Evolutionary conservation across 2,113 vertebrate genomes (phyloP).

Genomic region (Rhabdomys dilectus): DNA sequence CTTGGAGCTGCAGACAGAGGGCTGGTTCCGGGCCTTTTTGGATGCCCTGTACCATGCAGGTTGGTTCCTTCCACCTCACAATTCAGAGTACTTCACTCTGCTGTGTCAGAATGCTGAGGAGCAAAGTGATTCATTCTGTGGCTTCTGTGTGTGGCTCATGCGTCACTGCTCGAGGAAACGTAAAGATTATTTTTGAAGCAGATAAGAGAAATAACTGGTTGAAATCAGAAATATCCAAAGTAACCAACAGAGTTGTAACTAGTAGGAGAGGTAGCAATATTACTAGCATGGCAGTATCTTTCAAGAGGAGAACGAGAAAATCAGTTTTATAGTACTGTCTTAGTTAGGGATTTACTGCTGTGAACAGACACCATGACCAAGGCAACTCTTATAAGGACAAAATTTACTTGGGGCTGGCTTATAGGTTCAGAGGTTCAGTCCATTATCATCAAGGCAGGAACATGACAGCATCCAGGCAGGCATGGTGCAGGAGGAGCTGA

Average conservation of each 20-base stretch:
- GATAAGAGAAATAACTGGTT: background rate
- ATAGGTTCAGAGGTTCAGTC: no score
- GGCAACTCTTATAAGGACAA: no score
- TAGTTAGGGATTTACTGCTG: no score
- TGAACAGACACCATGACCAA: no score
- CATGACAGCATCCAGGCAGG: no score
- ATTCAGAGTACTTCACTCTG: background rate
- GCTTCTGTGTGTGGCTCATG: background rate
- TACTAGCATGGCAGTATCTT: background rate
- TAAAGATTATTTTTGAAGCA: conserved; percentile 25
- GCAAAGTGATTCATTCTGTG: background rate
- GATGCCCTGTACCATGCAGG: conserved; percentile 74
- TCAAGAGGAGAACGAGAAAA: background rate
- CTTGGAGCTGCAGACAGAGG: conserved; percentile 68
- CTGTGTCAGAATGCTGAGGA: background rate
- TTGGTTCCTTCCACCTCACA: conserved; percentile 53
- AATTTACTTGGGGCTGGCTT: no score
- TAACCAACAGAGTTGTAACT: background rate
- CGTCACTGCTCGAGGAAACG: background rate
- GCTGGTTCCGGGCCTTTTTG: conserved; percentile 84
- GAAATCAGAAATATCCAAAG: background rate
- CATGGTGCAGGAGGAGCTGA: no score
- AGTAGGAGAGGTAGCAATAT: background rate
- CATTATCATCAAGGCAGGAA: no score
- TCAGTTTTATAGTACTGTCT: background rate